Evolutionary conservation across 2,888 invertebrate genomes (phyloP).

Genomic region (Eristalis intricaria): DNA sequence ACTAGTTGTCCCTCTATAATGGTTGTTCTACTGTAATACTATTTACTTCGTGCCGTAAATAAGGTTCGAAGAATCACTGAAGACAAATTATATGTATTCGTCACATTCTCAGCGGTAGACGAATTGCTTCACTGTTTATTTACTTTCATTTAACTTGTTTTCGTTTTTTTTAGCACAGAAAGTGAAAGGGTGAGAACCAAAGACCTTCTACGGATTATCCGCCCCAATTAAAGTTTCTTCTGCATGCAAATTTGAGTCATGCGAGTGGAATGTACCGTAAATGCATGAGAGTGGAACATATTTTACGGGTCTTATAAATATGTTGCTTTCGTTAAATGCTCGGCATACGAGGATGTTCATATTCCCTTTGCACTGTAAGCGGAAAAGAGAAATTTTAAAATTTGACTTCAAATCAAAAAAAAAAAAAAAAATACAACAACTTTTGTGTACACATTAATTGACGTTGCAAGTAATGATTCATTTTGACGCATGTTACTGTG

Average conservation of each 20-base stretch:
- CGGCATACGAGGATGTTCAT: neutral
- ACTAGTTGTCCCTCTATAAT: neutral
- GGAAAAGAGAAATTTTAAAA: neutral
- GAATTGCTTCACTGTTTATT: neutral
- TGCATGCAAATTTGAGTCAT: constrained; percentile 25
- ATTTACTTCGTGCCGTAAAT: neutral
- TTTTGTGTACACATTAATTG: neutral
- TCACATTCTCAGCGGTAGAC: neutral
- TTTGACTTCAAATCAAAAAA: neutral
- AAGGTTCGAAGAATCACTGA: neutral
- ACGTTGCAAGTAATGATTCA: neutral
- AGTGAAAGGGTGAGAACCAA: neutral
- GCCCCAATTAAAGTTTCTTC: constrained; percentile 51
- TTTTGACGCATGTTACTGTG: neutral
- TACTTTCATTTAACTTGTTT: neutral
- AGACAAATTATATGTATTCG: too few species aligned
- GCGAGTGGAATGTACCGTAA: constrained; percentile 36
- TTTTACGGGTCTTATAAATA: neutral
- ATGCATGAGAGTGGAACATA: constrained; percentile 26
- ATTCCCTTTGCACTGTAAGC: neutral
- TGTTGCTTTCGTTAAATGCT: constrained; percentile 12
- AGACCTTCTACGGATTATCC: constrained; percentile 25
- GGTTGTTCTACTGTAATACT: neutral
- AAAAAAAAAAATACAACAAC: neutral
- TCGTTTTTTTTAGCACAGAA: neutral